A percentile compares a stretch with the other conserved stretches of the same genome.
Conservation (phyloP, 30 jellyfish, hydroid and myxozoan species). For the Chrysaora quinquecirrha region DNA sequence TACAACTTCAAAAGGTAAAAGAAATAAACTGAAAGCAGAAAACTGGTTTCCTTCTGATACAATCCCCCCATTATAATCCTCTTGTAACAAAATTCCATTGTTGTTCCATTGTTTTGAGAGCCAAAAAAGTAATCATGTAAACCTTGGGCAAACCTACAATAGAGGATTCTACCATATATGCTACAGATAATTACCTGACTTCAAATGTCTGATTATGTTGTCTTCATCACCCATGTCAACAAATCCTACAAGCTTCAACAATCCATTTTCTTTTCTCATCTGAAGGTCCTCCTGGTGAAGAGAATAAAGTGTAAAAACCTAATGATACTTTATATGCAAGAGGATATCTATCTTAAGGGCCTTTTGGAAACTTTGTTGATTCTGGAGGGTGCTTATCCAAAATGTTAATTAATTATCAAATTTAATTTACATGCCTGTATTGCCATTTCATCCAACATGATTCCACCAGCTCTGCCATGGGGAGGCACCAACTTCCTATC, state of each 20-base stretch:
- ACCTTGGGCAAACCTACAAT: constrained; percentile 4
- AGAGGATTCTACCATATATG: neutral
- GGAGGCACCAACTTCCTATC: too few species aligned
- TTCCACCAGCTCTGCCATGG: too few species aligned
- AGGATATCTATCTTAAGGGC: too few species aligned
- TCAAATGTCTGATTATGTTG: constrained; percentile 1
- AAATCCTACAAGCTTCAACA: constrained; percentile 19
- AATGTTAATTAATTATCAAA: too few species aligned
- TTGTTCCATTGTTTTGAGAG: constrained; percentile 1
- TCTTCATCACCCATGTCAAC: constrained; percentile 17
- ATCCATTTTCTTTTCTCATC: constrained; percentile 4
- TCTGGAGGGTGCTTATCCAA: too few species aligned
- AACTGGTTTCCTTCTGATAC: too few species aligned
- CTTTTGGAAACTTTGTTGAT: too few species aligned
- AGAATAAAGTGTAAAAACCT: neutral
- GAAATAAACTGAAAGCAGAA: too few species aligned
- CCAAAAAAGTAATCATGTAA: neutral
- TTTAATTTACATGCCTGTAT: too few species aligned
- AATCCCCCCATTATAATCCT: neutral
- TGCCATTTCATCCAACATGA: too few species aligned
- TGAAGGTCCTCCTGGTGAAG: constrained; percentile 10
- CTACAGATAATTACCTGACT: constrained; percentile 10
- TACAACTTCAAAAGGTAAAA: neutral
- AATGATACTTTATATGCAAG: too few species aligned
- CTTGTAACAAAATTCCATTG: neutral